A percentile compares a stretch with the other conserved stretches of the same genome.
phyloP scores from a whole-genome alignment of 2,113 vertebrate genomes.

The Grammomys surdaster region DNA sequence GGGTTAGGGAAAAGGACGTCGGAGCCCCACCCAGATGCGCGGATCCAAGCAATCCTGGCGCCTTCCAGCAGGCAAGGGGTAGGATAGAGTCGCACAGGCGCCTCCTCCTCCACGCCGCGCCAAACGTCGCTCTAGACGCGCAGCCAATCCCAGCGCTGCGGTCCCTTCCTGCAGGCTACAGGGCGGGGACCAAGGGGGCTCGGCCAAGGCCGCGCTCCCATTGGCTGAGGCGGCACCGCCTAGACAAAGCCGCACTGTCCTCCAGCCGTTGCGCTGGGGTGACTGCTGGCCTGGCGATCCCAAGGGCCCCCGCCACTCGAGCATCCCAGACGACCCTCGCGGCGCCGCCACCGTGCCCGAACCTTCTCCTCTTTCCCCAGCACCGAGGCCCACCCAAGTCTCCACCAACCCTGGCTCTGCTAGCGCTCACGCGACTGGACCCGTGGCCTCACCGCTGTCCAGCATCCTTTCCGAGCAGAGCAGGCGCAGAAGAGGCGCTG shows the following conservation, averaged over 20 bases:
- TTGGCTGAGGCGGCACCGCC: slow-evolving; percentile 57
- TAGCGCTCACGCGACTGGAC: neutral
- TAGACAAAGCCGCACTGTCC: neutral
- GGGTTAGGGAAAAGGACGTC: accelerated
- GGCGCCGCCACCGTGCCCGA: neutral
- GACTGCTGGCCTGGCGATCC: accelerated
- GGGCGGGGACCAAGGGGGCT: slow-evolving; percentile 8
- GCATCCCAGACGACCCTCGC: neutral
- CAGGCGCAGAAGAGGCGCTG: neutral
- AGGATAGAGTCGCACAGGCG: neutral
- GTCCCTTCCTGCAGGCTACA: accelerated
- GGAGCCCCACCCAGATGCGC: accelerated
- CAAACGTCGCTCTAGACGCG: accelerated
- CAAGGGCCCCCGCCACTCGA: accelerated
- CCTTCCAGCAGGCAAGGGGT: too few relatives aligned
- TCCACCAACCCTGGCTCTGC: neutral
- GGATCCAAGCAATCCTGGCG: neutral
- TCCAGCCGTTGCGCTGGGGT: accelerated
- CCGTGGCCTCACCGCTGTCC: neutral
- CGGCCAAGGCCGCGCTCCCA: slow-evolving; percentile 40
- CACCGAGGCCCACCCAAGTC: neutral
- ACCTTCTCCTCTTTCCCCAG: neutral
- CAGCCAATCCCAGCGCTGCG: slow-evolving; percentile 20
- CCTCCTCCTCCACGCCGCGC: neutral
- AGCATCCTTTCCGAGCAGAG: slow-evolving; percentile 25